Base-by-base conservation (phyloP, 2,888 invertebrate species). In the Cryptus viduatorius region DNA sequence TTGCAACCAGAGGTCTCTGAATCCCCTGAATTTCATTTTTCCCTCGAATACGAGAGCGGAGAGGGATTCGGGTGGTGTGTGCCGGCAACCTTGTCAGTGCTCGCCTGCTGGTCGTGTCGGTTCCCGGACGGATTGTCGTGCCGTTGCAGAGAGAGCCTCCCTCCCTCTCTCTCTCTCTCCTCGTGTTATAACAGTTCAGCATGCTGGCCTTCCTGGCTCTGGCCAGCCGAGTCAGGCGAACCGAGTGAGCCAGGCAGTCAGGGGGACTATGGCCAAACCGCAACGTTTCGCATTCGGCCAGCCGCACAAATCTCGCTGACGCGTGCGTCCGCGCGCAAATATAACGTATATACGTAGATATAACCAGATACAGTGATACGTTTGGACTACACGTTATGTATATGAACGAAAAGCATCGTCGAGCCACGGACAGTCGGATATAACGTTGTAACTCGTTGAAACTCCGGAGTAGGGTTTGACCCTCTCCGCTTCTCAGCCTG, bases 221-320 rank as follows among this genome's bases (percentile, higher is more conserved):
- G 64, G 61, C 84, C 61, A 68, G 61, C 48, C 78, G 85, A 83
- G 81, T 81, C 83, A 78, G 75, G 81, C 83, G 82, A 81, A 77
- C 82, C 83, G 85, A 81, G 85, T 69, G 79, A 82, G 79, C 65
- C 76, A 69, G 78, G 65, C 72, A 69, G 77, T 61, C 61, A 69
- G 69, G 69, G 44, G 65, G 68, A 37, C 68, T 82, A 78, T 59
- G 42, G 42, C 48, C 82, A 85, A 86, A 89, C 90, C 90, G 88
- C 89, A 89, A 85, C 90, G 90, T 89, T 89, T 90, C 89, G 87
- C 88, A 90, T 90, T 90, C 90, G 88, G 86, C 83, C 87, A 87
- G 89, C 90, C 89, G 90, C 90, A 88, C 90, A 90, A 90, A 90
- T 90, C 90, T 89, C 89, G 89, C 86, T 88, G 89, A 89, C 89